Conservation (phyloP, 35 echinoderm and acorn worm genomes). For the Stichopus chloronotus region DNA sequence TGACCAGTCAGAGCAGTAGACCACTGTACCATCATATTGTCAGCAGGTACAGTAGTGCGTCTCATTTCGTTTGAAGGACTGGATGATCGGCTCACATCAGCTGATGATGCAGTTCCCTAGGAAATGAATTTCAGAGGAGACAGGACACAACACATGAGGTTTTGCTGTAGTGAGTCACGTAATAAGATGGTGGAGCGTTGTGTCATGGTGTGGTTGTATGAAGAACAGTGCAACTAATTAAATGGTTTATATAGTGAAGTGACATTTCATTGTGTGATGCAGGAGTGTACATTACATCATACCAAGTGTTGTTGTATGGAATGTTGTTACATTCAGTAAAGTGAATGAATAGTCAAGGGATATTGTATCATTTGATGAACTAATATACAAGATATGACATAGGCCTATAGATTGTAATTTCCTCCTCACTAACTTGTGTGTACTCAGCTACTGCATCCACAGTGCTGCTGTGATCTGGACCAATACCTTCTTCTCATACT, state of each 20-base stretch:
- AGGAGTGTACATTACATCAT: not conserved
- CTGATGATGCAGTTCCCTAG: too few species aligned
- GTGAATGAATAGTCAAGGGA: too few species aligned
- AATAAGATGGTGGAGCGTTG: not conserved
- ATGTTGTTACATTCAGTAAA: not conserved
- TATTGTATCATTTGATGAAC: too few species aligned
- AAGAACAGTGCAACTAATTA: too few species aligned
- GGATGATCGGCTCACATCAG: not conserved
- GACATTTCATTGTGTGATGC: not conserved
- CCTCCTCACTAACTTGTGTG: too few species aligned
- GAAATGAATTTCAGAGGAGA: too few species aligned
- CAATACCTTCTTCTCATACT: too few species aligned
- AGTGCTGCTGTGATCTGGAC: too few species aligned
- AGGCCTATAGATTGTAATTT: too few species aligned
- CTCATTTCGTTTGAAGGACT: not conserved
- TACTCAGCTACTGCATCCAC: too few species aligned
- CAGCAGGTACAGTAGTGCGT: constrained; percentile 38
- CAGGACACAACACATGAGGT: too few species aligned
- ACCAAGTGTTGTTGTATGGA: not conserved
- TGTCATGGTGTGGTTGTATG: not conserved
- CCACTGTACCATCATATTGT: constrained; percentile 56
- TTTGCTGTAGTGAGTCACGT: not conserved
- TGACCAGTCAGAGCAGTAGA: constrained; percentile 47
- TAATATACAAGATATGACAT: too few species aligned
- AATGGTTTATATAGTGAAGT: not conserved